Conservation (phyloP, 2,888 invertebrate genomes). For the Chloromyia formosa region DNA sequence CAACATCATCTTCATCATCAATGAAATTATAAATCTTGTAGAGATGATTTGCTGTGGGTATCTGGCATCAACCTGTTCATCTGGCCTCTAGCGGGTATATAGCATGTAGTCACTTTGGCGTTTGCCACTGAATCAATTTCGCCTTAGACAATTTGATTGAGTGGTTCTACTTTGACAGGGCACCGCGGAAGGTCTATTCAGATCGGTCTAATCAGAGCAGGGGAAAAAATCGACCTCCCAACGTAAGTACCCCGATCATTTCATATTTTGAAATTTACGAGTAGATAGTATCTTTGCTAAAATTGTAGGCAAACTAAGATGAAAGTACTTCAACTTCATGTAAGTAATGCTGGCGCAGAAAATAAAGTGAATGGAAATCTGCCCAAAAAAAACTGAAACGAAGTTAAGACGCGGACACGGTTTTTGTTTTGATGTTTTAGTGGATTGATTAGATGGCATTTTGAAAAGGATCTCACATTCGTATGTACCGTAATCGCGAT, state of each 20-base stretch:
- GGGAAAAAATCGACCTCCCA: slow-evolving; percentile 33
- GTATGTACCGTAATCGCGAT: no score
- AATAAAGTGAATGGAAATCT: slow-evolving; percentile 3
- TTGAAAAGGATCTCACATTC: no score
- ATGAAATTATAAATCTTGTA: slow-evolving; percentile 22
- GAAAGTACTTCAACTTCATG: neutral
- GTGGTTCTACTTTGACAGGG: neutral
- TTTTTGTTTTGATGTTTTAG: no score
- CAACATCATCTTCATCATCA: slow-evolving; percentile 20
- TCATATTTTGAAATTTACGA: neutral
- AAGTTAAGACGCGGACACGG: no score
- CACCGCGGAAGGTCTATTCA: neutral
- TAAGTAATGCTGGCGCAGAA: neutral
- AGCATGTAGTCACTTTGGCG: slow-evolving; percentile 38
- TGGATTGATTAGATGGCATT: no score
- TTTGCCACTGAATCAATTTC: slow-evolving; percentile 38
- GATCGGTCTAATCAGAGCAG: neutral
- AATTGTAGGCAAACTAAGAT: neutral
- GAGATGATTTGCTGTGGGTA: no score
- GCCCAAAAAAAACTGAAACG: neutral
- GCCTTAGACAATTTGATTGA: slow-evolving; percentile 30
- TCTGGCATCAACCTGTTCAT: slow-evolving; percentile 6
- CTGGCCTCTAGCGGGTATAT: slow-evolving; percentile 28
- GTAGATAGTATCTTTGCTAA: slow-evolving; percentile 29
- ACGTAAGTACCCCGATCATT: slow-evolving; percentile 5